A percentile compares a stretch with the other conserved stretches of the same genome.
phyloP scores from a whole-genome alignment of 2,113 vertebrate genomes.

The Myrmecobius fasciatus region DNA sequence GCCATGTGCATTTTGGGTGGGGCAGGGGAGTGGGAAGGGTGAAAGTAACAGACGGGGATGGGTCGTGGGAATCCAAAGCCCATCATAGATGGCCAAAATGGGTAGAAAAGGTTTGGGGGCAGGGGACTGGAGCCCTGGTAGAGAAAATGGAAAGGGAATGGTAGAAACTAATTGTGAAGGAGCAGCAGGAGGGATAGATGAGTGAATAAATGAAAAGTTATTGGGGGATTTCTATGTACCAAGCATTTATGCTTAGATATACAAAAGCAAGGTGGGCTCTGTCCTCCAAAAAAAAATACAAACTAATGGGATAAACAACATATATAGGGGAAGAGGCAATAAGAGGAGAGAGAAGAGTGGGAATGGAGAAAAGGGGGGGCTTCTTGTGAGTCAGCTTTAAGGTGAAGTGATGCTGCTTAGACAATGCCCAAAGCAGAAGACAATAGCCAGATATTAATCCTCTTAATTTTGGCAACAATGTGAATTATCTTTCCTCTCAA shows the following conservation, averaged over 20 bases:
- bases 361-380: no score
- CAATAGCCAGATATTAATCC: no score
- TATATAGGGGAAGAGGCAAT: no score
- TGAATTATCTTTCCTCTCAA: no score
- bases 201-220: background rate
- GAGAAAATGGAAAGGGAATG: background rate
- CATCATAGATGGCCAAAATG: background rate
- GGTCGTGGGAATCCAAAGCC: background rate
- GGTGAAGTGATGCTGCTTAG: no score
- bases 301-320: no score
- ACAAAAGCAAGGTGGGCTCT: background rate
- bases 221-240: background rate
- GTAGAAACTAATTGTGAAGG: background rate
- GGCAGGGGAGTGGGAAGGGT: background rate
- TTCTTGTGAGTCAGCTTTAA: no score
- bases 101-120: background rate
- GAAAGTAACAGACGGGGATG: background rate
- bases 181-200: background rate
- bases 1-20: fast-evolving
- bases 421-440: no score
- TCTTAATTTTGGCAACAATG: no score
- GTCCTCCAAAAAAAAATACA: no score
- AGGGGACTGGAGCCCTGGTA: background rate
- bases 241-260: background rate
- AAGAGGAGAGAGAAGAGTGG: no score